phyloP scores from a whole-genome alignment of 2,113 vertebrate genomes.

The Loxodonta africana region DNA sequence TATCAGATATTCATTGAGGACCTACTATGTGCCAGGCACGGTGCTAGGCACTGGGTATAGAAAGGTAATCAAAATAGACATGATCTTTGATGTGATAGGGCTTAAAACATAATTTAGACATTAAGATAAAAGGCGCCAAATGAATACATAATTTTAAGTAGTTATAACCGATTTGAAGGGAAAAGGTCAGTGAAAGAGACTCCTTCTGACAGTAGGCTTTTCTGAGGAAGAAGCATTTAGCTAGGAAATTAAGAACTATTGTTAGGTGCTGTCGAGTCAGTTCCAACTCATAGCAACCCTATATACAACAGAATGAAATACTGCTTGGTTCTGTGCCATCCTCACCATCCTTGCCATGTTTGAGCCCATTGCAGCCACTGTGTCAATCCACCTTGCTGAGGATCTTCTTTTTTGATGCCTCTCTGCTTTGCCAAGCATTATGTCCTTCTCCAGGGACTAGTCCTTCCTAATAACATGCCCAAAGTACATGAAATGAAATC shows the following conservation, averaged over 20 bases:
- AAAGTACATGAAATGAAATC: no score
- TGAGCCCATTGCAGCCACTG: no score
- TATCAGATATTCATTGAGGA: not conserved
- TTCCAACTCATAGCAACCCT: no score
- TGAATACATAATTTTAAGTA: conserved; percentile 5
- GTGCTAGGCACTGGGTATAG: not conserved
- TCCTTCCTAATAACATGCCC: no score
- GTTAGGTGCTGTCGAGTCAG: no score
- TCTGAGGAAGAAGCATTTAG: conserved; percentile 17
- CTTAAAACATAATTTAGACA: conserved; percentile 1
- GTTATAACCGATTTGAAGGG: not conserved
- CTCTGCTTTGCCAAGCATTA: no score
- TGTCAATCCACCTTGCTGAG: no score
- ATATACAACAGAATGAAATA: no score
- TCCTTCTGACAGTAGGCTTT: not conserved
- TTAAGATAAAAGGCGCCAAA: conserved; percentile 37
- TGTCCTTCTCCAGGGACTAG: no score
- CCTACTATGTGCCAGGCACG: not conserved
- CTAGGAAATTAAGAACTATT: conserved; percentile 16
- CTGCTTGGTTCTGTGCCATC: no score
- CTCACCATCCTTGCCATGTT: no score
- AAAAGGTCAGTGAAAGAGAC: not conserved
- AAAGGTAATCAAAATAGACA: not conserved
- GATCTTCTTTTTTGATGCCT: no score
- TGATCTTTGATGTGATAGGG: not conserved